phyloP scores from a whole-genome alignment of 2,113 vertebrate species.

The Etheostoma cragini region DNA sequence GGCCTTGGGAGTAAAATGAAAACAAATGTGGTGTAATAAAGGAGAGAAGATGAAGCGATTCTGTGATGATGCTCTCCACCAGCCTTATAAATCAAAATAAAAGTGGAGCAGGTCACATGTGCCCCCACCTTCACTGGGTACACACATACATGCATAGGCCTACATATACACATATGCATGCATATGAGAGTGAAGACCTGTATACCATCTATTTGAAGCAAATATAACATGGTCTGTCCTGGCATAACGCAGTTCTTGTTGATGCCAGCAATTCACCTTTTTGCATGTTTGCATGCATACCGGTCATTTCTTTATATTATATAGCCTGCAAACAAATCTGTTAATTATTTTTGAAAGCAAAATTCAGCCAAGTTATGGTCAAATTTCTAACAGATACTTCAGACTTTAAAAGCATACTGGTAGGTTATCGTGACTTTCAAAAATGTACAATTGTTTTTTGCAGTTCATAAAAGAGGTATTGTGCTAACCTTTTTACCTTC shows the following conservation, averaged over 20 bases:
- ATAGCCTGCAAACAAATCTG: not conserved
- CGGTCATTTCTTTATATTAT: not conserved
- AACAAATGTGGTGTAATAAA: conserved; percentile 86
- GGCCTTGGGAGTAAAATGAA: conserved; percentile 84
- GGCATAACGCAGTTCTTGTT: not conserved
- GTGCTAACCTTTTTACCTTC: not conserved
- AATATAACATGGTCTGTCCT: not conserved
- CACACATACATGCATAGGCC: not conserved
- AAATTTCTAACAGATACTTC: not conserved
- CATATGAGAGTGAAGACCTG: not conserved
- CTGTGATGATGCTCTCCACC: conserved; percentile 80
- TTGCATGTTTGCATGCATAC: not conserved
- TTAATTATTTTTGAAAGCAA: not conserved
- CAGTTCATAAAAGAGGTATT: not conserved
- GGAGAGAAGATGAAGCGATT: conserved; percentile 83
- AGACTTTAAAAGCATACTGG: not conserved
- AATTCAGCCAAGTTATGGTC: accelerated
- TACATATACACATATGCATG: not conserved
- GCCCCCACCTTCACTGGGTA: conserved; percentile 39
- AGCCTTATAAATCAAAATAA: conserved; percentile 84
- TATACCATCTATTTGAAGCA: conserved; percentile 15
- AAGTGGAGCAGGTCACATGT: conserved; percentile 79
- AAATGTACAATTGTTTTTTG: not conserved
- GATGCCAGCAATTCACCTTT: not conserved
- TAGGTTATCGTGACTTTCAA: not conserved